Evolutionary conservation across 1,140 invertebrate species (phyloP), one percentile per base, ranked within the genome.

Genomic region (Apocrypta bakeri): DNA sequence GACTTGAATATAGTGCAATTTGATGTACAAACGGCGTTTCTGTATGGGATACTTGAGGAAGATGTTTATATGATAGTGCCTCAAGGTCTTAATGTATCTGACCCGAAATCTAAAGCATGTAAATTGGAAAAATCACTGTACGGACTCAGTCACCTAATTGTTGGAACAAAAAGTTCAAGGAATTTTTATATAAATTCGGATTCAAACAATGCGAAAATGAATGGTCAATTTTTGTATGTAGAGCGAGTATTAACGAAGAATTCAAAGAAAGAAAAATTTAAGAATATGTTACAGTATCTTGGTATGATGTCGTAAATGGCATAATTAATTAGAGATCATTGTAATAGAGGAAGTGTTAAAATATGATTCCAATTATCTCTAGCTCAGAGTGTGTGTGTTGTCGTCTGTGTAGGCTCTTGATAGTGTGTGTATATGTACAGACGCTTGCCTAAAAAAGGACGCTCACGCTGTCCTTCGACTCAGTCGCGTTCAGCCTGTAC

Each of bases 141-240:
- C 84, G 92, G 89, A 1, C 79, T 93, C 92, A 93, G 81, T 86
- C 90, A n/a, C 87, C 90, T 24, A 81, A 88, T 42, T 86, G 85
- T 21, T 93, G 90, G 91, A 90, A 91, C 83, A 79, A 87, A 27
- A 37, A 27, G 29, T 74, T 74, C 17, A 12, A 14, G 6, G 72
- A 27, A 25, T 74, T 90, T 27, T 74, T 88, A 1, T 31, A 33
- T 21, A 61, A 85, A 14, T 79, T 85, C 40, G 72, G 81, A 24
- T 85, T 86, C 63, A 31, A 73, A 12, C 81, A 79, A 81, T 81
- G 83, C 31, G 74, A 85, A 12, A 64, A 79, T 21, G 85, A 90
- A 76, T 78, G 33, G 21, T 86, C 84, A n/a, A 83, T 87, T 81
- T 87, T 85, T 78, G 25, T 40, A 33, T 33, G 66, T n/a, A 40